Conservation (phyloP, 2,797 vertebrate genomes). For the Silurus aristotelis region DNA sequence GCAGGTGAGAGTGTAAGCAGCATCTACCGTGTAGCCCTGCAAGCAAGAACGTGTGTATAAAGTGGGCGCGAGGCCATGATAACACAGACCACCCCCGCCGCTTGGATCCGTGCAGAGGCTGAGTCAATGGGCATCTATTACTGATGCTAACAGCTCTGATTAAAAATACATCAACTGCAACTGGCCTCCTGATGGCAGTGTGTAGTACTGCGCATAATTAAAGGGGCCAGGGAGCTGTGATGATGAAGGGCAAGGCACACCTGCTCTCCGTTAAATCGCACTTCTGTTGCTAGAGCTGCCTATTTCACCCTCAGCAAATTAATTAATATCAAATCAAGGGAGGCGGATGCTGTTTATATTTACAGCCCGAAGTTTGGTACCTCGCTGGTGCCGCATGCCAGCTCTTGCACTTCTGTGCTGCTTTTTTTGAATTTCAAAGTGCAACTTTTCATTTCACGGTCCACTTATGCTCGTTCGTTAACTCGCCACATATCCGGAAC, state of each 20-base stretch:
- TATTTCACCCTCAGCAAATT: constrained; percentile 79
- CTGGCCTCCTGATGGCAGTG: constrained; percentile 71
- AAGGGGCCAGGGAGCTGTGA: constrained; percentile 75
- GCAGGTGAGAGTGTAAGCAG: constrained; percentile 20
- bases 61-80: constrained; percentile 43
- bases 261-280: constrained; percentile 76
- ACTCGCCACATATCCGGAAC: constrained; percentile 8
- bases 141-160: constrained; percentile 81
- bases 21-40: constrained; percentile 30
- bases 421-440: constrained; percentile 39
- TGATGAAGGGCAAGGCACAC: constrained; percentile 80
- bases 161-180: constrained; percentile 82
- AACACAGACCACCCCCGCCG: constrained; percentile 37
- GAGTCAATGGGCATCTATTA: constrained; percentile 73
- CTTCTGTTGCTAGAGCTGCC: constrained; percentile 69
- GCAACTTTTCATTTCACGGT: constrained; percentile 30
- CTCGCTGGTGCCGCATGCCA: constrained; percentile 5
- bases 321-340: constrained; percentile 75
- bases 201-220: constrained; percentile 79
- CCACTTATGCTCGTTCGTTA: constrained; percentile 36
- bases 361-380: constrained; percentile 51
- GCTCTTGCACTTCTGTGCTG: constrained; percentile 21
- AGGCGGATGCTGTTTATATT: constrained; percentile 68
- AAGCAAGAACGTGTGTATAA: constrained; percentile 36
- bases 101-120: constrained; percentile 41